Evolutionary conservation across 2,113 vertebrate species (phyloP).

Genomic region (Pseudolaguvia tuberculata): DNA sequence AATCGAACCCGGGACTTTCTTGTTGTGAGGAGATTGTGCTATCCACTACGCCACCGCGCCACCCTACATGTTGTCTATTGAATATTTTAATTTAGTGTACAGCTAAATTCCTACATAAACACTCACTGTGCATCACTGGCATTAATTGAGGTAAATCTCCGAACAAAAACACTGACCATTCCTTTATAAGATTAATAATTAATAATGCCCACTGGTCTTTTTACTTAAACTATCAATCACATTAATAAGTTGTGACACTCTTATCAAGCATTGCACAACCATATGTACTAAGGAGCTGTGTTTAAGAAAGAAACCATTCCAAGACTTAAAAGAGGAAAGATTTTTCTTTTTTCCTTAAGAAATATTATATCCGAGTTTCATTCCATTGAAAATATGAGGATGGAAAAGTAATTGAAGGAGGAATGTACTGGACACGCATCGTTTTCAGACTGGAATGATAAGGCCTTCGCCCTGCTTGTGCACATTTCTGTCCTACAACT

Average conservation of each 20-base stretch:
- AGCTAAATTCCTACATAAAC: background rate
- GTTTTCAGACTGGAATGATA: conserved; percentile 8
- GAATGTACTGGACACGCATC: conserved; percentile 37
- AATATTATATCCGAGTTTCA: conserved; percentile 22
- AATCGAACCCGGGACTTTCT: no score
- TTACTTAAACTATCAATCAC: background rate
- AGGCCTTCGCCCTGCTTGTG: conserved; percentile 11
- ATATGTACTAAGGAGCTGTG: conserved; percentile 15
- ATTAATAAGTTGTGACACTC: background rate
- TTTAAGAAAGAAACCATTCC: background rate
- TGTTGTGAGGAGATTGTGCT: no score
- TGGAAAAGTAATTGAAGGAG: conserved; percentile 49
- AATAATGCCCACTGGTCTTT: background rate
- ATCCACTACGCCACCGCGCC: no score
- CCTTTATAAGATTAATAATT: background rate
- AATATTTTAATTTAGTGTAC: background rate
- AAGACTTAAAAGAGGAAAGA: conserved; percentile 26
- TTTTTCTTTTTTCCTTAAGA: conserved; percentile 30
- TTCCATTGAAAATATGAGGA: conserved; percentile 44
- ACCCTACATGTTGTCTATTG: background rate
- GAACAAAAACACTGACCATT: background rate
- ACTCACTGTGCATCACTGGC: background rate
- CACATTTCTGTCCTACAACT: background rate
- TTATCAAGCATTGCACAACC: conserved; percentile 6
- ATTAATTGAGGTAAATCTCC: background rate